Evolutionary conservation across 2,888 invertebrate genomes (phyloP).

Genomic region (Hemicrepidius hirtus): DNA sequence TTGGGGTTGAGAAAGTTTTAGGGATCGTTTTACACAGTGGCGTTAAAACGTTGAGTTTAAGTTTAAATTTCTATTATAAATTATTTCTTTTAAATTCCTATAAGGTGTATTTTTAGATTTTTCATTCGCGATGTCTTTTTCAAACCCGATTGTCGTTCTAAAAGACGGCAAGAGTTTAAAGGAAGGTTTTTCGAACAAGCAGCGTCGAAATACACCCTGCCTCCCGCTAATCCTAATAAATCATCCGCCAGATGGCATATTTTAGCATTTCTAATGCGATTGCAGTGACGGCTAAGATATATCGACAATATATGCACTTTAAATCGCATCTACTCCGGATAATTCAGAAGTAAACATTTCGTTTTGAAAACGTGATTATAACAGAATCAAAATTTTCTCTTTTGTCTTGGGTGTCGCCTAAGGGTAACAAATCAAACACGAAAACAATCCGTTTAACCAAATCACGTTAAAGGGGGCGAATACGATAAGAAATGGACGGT

Average conservation of each 20-base stretch:
- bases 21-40: neutral
- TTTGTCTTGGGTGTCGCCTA: too few relatives aligned
- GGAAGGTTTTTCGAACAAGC: conserved; percentile 41
- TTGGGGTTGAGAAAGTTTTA: conserved; percentile 24
- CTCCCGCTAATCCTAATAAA: conserved; percentile 63
- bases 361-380: neutral
- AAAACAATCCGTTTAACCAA: conserved; percentile 62
- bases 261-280: conserved; percentile 72
- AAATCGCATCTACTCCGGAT: conserved; percentile 60
- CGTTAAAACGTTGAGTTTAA: too few relatives aligned
- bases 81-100: neutral
- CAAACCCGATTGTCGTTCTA: neutral
- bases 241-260: conserved; percentile 73
- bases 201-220: conserved; percentile 49
- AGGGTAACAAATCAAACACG: conserved; percentile 60
- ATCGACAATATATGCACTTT: conserved; percentile 72
- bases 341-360: conserved; percentile 65
- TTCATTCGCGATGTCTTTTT: neutral
- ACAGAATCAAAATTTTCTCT: too few relatives aligned
- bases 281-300: conserved; percentile 71
- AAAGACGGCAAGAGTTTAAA: conserved; percentile 36
- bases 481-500: conserved; percentile 61
- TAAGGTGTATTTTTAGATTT: conserved; percentile 2
- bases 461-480: conserved; percentile 62
- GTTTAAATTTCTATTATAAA: too few relatives aligned